Base-by-base conservation (phyloP, 92 coral and sea anemone species). In the Parazoanthus atlanticus region DNA sequence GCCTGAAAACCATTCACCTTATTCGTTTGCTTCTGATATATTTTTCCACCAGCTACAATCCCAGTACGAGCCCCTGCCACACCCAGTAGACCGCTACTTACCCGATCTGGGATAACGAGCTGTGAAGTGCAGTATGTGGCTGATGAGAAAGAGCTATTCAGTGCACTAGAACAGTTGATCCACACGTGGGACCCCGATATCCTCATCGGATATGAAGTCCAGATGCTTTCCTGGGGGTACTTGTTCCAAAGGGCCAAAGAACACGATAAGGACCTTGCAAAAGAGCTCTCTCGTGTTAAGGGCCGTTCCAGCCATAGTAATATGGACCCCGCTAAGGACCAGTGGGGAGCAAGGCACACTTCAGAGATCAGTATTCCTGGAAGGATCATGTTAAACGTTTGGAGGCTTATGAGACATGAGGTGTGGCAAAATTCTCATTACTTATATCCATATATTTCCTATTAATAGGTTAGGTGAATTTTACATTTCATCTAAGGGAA, bases 361-460 rank as follows among this genome's bases (percentile, higher is more conserved):
- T 94, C 96, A 26, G 99, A 97, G 90, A 90, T 97, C 43, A 91
- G 89, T 79, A 97, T 97, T 66, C 91, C 98, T 64, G 99, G 99
- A 12, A 93, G 99, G 70, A 95, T 97, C 75, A 79, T 97, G 82
- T 89, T 97, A 85, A 97, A 97, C 75, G 94, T 94, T 6, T 97
- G 99, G 99, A 93, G 99, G 77, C 91, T 97, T 58, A 95, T 97
- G 98, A 94, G 97, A 89, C 99, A 97, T 41, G 99, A 97, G 99
- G 99, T 95, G 80, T 30, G 70, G 73, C 26, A 5, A 6, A 31
- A 1, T 17, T 3, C 29, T 75, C n/a, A 3, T 40, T 21, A 16
- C 76, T 72, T 25, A 72, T 46, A 5, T 43, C 47, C 47, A 8
- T 43, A 8, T 43, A 5, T 43, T 43, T 43, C 11, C 47, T 8